Percentiles rank a stretch among this genome's conserved stretches.
Conservation (phyloP, 2,888 invertebrate genomes). For the Cantharis nigra region DNA sequence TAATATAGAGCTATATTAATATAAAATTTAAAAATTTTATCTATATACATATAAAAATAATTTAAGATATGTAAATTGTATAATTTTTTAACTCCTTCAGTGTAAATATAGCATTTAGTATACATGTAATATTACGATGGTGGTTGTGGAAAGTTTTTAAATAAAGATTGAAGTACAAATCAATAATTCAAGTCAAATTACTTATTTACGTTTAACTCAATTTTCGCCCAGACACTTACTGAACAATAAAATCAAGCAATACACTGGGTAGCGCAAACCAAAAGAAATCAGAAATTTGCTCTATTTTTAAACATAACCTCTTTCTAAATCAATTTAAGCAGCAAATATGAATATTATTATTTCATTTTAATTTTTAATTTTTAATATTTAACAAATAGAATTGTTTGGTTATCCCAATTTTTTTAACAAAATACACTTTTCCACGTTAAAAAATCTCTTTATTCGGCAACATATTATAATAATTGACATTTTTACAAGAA, state of each 20-base stretch:
- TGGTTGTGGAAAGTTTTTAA: constrained; percentile 14
- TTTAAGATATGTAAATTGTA: constrained; percentile 30
- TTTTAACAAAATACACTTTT: background rate
- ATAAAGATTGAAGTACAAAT: constrained; percentile 22
- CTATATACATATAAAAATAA: constrained; percentile 20
- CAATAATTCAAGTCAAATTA: constrained; percentile 6
- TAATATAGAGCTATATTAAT: constrained; percentile 31
- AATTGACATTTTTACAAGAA: background rate
- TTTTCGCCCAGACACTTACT: background rate
- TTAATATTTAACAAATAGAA: background rate
- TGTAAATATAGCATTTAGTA: constrained; percentile 28
- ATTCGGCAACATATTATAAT: background rate
- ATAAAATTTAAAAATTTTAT: constrained; percentile 28
- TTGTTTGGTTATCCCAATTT: background rate
- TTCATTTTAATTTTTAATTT: background rate
- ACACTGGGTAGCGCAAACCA: background rate
- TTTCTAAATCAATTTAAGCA: background rate
- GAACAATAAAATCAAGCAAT: background rate
- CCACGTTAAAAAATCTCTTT: background rate
- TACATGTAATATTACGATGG: constrained; percentile 23
- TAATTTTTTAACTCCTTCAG: constrained; percentile 32
- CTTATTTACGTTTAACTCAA: background rate
- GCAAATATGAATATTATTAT: too few relatives aligned
- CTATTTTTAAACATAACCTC: background rate
- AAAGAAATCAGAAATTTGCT: background rate